Conservation (phyloP, 64 coral and sea anemone genomes). For the Porites lutea region DNA sequence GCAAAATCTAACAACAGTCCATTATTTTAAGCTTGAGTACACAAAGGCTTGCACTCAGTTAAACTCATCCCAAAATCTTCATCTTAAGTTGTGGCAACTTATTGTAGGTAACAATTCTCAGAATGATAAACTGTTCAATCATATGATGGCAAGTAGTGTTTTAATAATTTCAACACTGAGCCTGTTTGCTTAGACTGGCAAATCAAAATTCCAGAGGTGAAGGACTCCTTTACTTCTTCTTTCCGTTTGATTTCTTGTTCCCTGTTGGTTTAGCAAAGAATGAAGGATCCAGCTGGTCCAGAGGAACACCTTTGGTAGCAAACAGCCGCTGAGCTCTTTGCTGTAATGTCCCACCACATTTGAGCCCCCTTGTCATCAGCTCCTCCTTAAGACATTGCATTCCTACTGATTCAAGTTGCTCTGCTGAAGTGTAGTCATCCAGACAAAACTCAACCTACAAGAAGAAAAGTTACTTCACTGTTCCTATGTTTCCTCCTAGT, state of each 20-base stretch:
- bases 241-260: conserved; percentile 60
- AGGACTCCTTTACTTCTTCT: conserved; percentile 16
- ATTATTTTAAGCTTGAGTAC: too few species aligned
- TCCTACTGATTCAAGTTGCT: conserved; percentile 79
- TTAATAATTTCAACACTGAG: too few species aligned
- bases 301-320: conserved; percentile 78
- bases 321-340: conserved; percentile 95
- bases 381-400: conserved; percentile 82
- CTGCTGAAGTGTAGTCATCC: conserved; percentile 62
- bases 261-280: conserved; percentile 81
- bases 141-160: too few species aligned
- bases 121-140: too few species aligned
- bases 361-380: conserved; percentile 79
- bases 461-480: neutral
- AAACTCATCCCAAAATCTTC: too few species aligned
- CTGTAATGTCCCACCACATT: conserved; percentile 97
- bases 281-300: conserved; percentile 80
- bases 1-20: too few species aligned
- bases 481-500: too few species aligned
- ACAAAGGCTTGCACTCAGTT: too few species aligned
- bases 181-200: too few species aligned
- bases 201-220: neutral
- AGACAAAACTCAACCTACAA: conserved; percentile 42
- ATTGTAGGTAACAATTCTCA: too few species aligned
- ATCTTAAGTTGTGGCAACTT: too few species aligned